Base-by-base conservation (phyloP, 2,797 vertebrate species). In the Neostethus bicornis region DNA sequence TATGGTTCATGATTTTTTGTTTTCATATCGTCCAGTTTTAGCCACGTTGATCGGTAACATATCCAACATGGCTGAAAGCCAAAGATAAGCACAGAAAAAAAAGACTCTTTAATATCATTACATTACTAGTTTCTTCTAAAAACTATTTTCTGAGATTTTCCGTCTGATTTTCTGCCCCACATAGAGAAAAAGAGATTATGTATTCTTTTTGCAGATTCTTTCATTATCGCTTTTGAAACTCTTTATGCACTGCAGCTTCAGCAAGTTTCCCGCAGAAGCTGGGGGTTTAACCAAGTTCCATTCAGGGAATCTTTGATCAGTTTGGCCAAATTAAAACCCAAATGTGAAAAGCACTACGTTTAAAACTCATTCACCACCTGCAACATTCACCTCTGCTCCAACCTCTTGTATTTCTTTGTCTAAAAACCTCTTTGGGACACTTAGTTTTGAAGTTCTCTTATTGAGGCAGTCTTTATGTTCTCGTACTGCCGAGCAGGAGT, bases 201-300 rank as follows among this genome's bases (percentile, higher is more conserved):
- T 80, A 61, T 76, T 77, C n/a, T n/a, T 78, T 76, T 73, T 64
- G 56, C 56, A 41, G 35, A 51, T 71, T 42, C 44, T 78, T 81
- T 81, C 75, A 72, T 83, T 85, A 83, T 79, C 68, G 74, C 63
- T 80, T 77, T 55, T 78, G 49, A 75, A 73, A 73, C 81, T 81
- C 66, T 81, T 78, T 73, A 64, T 78, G 61, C 71, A 58, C 79
- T 66, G 80, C 87, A 80, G 80, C 71, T 83, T 89, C 87, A 87
- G 87, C 86, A 87, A 66, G 56, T 87, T 85, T 83, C 57, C 73
- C 38, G 57, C 67, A 56, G 65, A 51, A 68, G 69, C 73, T 73
- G 60, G 62, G 74, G 78, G 76, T 80, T n/a, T 83, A 70, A 70
- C 41, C 57, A 67, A 73, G 66, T 80, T 73, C 57, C 63, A 70